Evolutionary conservation across 2,113 vertebrate genomes (phyloP).

Genomic region (Misgurnus anguillicaudatus): DNA sequence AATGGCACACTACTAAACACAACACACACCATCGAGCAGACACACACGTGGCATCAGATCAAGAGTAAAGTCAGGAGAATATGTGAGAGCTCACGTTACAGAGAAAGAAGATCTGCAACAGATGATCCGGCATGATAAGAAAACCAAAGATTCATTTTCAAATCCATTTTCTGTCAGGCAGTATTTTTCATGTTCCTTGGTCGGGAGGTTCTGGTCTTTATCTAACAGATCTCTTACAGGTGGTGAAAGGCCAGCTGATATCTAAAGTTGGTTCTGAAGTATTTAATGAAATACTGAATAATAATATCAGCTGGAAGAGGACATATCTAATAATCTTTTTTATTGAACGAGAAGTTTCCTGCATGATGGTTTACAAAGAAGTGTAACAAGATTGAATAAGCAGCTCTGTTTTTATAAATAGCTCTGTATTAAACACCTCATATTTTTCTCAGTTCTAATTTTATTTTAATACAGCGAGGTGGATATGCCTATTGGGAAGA

Average conservation of each 20-base stretch:
- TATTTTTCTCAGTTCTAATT: no score
- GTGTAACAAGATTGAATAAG: constrained; percentile 11
- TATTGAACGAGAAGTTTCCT: constrained; percentile 10
- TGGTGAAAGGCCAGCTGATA: neutral
- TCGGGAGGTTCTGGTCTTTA: neutral
- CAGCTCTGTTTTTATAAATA: no score
- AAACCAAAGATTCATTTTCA: constrained; percentile 55
- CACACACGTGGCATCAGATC: constrained; percentile 27
- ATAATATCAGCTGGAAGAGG: constrained; percentile 28
- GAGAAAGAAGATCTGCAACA: constrained; percentile 58
- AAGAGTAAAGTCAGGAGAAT: constrained; percentile 55
- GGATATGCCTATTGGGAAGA: no score
- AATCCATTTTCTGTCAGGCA: constrained; percentile 30
- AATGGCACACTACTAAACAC: neutral
- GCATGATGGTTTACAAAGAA: neutral
- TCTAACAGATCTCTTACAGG: constrained; percentile 11
- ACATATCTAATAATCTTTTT: constrained; percentile 7
- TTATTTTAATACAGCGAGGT: no score
- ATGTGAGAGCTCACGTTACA: constrained; percentile 61
- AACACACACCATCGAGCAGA: neutral
- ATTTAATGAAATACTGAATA: constrained; percentile 28
- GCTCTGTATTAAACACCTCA: no score
- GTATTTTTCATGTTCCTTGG: constrained; percentile 18
- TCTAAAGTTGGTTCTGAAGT: constrained; percentile 29
- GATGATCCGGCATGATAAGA: constrained; percentile 62